Evolutionary conservation across 2,888 invertebrate species (phyloP).

Genomic region (Aradus depressus): DNA sequence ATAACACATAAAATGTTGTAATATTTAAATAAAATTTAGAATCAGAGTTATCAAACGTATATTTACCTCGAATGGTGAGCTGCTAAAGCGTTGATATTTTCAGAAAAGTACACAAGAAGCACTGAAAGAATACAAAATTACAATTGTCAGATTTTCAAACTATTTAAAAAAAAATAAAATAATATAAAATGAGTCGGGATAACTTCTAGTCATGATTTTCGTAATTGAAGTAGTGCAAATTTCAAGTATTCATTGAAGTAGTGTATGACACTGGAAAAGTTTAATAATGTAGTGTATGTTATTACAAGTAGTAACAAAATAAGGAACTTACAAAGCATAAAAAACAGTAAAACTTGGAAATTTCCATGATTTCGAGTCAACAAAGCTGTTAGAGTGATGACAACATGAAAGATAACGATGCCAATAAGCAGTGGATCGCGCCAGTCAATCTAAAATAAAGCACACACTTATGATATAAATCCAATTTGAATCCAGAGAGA

Average conservation of each 20-base stretch:
- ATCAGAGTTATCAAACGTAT: no score
- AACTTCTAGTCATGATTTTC: background rate
- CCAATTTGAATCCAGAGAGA: slow-evolving; percentile 3
- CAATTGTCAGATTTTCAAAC: background rate
- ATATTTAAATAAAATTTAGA: slow-evolving; percentile 9
- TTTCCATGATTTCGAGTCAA: slow-evolving; percentile 76
- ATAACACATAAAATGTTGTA: no score
- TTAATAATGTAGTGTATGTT: background rate
- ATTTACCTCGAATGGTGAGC: slow-evolving; percentile 67
- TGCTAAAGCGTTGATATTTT: slow-evolving; percentile 80
- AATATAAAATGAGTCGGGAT: background rate
- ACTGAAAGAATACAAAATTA: slow-evolving; percentile 48
- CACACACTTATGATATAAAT: slow-evolving; percentile 9
- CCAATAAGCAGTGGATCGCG: slow-evolving; percentile 76
- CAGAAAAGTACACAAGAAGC: slow-evolving; percentile 76
- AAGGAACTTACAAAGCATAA: slow-evolving; percentile 59
- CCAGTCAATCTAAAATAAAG: slow-evolving; percentile 69
- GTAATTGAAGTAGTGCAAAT: background rate
- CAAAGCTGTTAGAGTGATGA: slow-evolving; percentile 64
- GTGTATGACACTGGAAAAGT: background rate
- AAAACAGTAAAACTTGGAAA: slow-evolving; percentile 73
- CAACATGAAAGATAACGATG: slow-evolving; percentile 60
- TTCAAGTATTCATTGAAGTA: background rate
- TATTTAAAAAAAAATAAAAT: background rate
- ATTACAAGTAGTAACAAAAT: slow-evolving; percentile 35